Base-by-base conservation (phyloP, 2,797 vertebrate species). In the Eremophila alpestris region DNA sequence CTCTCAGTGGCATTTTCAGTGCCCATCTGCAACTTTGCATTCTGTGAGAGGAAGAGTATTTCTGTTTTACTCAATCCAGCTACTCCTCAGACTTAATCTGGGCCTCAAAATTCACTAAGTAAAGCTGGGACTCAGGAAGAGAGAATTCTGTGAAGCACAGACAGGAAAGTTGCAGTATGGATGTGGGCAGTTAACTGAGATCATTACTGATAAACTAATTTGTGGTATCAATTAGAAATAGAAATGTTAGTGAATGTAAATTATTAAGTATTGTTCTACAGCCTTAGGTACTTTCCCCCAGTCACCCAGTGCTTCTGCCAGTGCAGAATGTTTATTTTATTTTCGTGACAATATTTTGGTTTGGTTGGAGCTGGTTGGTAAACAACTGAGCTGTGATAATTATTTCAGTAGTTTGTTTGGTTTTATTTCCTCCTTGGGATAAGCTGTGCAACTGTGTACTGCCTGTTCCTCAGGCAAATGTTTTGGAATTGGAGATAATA, bases 1-100 rank as follows among this genome's bases (percentile, higher is more conserved):
- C 78, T 96, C 88, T 96, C 95, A 93, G 62, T 26, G 96, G 92
- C 40, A 22, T 82, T 97, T 97, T 94, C 48, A 77, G 27, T 60
- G 73, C 86, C 95, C 76, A 55, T 88, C 76, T 93, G 40, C 49
- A 52, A 13, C 84, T 91, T 94, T 92, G 40, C 49, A 71, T 46
- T 24, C 7, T 48, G 45, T 40, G 64, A 69, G 55, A 75, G 75
- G 80, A 90, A 56, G 64, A 87, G 64, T 58, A 90, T 92, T 94
- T 67, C 84, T 89, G 58, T 94, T 90, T 96, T 69, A 71, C 23
- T 78, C 77, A 82, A 51, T 94, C 78, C 90, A 59, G 7, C 29
- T 60, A 23, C 78, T 91, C 59, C 67, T 93, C 54, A 68, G 62
- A 87, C 49, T 79, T 94, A 46, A 90, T 82, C 77, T 80, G 75